Evolutionary conservation across 1,140 invertebrate species (phyloP).

Genomic region (Drosophila bocki): DNA sequence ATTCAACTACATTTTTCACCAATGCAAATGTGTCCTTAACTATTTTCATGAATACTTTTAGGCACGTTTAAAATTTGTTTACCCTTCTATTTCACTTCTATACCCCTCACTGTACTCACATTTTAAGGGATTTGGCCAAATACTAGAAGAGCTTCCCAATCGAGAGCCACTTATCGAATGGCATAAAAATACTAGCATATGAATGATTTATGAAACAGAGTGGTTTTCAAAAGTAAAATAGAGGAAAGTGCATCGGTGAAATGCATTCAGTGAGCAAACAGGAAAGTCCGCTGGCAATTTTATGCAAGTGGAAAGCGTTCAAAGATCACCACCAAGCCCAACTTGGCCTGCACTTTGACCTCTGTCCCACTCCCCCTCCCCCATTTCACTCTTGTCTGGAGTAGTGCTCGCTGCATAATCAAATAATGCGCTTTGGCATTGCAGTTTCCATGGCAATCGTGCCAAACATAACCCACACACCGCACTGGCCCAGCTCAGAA

Average conservation of each 20-base stretch:
- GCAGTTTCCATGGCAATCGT: slow-evolving; percentile 56
- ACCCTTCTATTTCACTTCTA: neutral
- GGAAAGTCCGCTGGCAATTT: slow-evolving; percentile 35
- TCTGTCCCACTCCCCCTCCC: neutral
- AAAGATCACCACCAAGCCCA: slow-evolving; percentile 27
- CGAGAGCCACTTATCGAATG: slow-evolving; percentile 63
- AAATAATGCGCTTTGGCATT: slow-evolving; percentile 54
- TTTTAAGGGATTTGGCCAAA: slow-evolving; percentile 7
- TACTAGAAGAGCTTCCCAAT: neutral
- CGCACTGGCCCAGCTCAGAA: slow-evolving; percentile 4
- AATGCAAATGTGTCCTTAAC: neutral
- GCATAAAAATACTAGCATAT: slow-evolving; percentile 66
- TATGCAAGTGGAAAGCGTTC: slow-evolving; percentile 26
- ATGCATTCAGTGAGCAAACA: slow-evolving; percentile 50
- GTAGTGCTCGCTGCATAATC: slow-evolving; percentile 43
- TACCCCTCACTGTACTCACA: neutral
- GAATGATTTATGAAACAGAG: slow-evolving; percentile 73
- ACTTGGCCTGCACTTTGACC: slow-evolving; percentile 11
- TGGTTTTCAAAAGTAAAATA: slow-evolving; percentile 14
- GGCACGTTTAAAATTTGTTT: neutral
- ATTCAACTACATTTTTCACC: neutral
- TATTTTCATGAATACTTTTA: neutral
- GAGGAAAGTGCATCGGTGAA: slow-evolving; percentile 15
- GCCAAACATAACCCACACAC: slow-evolving; percentile 32
- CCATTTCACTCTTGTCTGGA: neutral